phyloP scores from a whole-genome alignment of 2,113 vertebrate genomes.

The Pterophyllum scalare region DNA sequence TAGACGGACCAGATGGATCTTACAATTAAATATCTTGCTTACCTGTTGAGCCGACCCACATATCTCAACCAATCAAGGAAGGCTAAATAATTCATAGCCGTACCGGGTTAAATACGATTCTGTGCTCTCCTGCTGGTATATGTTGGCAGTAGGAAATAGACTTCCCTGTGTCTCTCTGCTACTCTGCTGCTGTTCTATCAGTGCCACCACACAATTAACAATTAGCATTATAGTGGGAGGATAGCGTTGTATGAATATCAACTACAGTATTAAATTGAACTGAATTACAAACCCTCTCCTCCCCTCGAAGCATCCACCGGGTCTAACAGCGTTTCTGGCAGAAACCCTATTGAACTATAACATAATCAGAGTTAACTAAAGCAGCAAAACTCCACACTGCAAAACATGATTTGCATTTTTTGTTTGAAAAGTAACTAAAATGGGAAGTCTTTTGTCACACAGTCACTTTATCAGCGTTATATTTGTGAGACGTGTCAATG shows the following conservation, averaged over 20 bases:
- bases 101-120: background rate
- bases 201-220: background rate
- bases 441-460: background rate
- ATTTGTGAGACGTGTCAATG: background rate
- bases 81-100: background rate
- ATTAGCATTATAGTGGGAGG: slow-evolving; percentile 5
- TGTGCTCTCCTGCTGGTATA: background rate
- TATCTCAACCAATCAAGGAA: background rate
- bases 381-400: background rate
- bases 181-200: background rate
- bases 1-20: background rate
- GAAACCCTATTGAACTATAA: background rate
- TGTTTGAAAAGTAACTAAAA: background rate
- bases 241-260: background rate
- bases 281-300: background rate
- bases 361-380: background rate
- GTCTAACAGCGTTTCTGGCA: background rate
- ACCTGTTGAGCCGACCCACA: background rate
- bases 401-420: background rate
- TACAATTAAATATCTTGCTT: background rate
- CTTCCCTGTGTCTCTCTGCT: background rate
- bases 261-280: background rate
- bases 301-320: background rate
- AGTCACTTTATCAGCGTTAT: background rate
- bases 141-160: background rate